phyloP scores from a whole-genome alignment of 2,888 invertebrate species.

The Octodonta nipae region DNA sequence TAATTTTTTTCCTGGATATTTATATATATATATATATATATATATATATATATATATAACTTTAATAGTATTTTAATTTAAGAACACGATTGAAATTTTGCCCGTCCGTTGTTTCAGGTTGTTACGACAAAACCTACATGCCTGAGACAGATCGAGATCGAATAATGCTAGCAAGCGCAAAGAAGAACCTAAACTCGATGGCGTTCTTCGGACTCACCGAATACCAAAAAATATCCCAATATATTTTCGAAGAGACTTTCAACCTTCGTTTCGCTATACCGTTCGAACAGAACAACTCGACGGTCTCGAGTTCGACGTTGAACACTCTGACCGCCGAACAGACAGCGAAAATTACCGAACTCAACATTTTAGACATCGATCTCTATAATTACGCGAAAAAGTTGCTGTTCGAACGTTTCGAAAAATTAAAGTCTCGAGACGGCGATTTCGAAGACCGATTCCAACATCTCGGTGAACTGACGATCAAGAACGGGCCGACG shows the following conservation, averaged over 20 bases:
- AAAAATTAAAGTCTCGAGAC: slow-evolving; percentile 66
- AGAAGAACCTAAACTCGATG: slow-evolving; percentile 86
- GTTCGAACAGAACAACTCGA: slow-evolving; percentile 85
- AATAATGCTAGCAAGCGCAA: slow-evolving; percentile 87
- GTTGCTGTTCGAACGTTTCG: slow-evolving; percentile 74
- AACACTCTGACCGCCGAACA: slow-evolving; percentile 63
- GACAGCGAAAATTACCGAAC: slow-evolving; percentile 57
- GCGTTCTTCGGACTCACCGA: slow-evolving; percentile 96
- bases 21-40: too few species aligned
- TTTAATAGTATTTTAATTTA: too few species aligned
- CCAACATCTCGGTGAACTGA: slow-evolving; percentile 70
- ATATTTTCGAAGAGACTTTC: slow-evolving; percentile 89
- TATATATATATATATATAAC: too few species aligned
- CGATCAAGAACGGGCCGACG: slow-evolving; percentile 58
- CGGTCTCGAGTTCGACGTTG: slow-evolving; percentile 71
- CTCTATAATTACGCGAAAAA: slow-evolving; percentile 86
- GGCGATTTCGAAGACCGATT: slow-evolving; percentile 70
- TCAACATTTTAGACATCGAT: slow-evolving; percentile 83
- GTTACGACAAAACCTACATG: slow-evolving; percentile 78
- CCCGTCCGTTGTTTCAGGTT: slow-evolving; percentile 46
- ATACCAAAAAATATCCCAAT: slow-evolving; percentile 81
- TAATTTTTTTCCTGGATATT: too few species aligned
- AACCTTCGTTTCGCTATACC: slow-evolving; percentile 78
- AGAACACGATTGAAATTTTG: too few species aligned
- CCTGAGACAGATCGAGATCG: slow-evolving; percentile 61